Base-by-base conservation (phyloP, 2,888 invertebrate genomes). In the Thalpophila matura region DNA sequence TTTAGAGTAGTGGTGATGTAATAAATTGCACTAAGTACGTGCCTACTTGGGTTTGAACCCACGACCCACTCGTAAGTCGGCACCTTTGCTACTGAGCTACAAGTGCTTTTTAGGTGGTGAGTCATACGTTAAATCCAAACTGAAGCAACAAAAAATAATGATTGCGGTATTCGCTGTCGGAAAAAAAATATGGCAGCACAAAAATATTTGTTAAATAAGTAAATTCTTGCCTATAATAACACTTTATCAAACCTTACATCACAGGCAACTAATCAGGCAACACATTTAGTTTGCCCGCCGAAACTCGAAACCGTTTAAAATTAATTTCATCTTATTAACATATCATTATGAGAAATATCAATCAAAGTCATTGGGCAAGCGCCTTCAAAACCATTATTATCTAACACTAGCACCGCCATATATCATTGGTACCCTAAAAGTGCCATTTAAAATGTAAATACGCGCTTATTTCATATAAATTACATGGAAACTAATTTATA, bases 381-480 rank as follows among this genome's bases (percentile, higher is more conserved):
- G 49, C 45, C 67, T 75, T 54, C 5, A 33, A 60, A 60, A 5
- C 16, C 37, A 63, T 75, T 75, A 62, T 42, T 60, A 50, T 62
- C 31, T 47, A 53, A 58, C 22, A 57, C 51, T 22, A 58, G 29
- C n/a, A 55, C 22, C 16, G 45, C 57, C 37, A 67, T 67, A 68
- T 57, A 74, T 78, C 71, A 73, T 7, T 27, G 26, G 29, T 49
- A 78, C 55, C 43, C 76, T 56, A 71, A 57, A 76, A 76, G 43
- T 68, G 76, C 62, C 77, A 46, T 66, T 76, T 68, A 47, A 74
- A 68, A 78, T 78, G 67, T 78, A 60, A 76, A 78, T 76, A 63
- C 46, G 46, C 14, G 26, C 16, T 58, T 62, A 65, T 62, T 61
- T 42, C 27, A 64, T 71, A 61, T 74, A 70, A 66, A 70, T 76